phyloP scores from a whole-genome alignment of 2,888 invertebrate genomes.

The Acrobasis repandana region DNA sequence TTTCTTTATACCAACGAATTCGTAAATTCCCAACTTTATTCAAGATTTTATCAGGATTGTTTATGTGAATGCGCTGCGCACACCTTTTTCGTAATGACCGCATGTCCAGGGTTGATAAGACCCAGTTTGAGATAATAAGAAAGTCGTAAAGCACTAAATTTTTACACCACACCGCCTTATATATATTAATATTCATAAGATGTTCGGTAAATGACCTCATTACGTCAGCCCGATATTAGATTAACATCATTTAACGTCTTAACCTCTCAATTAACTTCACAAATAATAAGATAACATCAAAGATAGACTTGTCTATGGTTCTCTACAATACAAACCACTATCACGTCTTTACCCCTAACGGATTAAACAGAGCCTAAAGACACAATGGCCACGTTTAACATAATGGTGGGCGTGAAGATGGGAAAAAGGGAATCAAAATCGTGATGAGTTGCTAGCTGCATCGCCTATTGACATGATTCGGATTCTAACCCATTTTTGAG shows the following conservation, averaged over 20 bases:
- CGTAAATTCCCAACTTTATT: slow-evolving; percentile 16
- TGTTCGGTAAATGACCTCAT: slow-evolving; percentile 69
- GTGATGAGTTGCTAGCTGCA: too few species aligned
- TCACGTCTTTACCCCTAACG: too few species aligned
- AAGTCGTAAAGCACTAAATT: slow-evolving; percentile 51
- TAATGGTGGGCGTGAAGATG: too few species aligned
- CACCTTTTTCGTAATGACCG: slow-evolving; percentile 20
- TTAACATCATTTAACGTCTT: slow-evolving; percentile 65
- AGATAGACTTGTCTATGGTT: too few species aligned
- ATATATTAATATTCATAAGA: slow-evolving; percentile 70
- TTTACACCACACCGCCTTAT: slow-evolving; percentile 48
- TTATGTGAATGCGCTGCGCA: slow-evolving; percentile 16
- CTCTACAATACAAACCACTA: slow-evolving; percentile 45
- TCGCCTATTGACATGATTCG: too few species aligned
- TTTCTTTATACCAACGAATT: slow-evolving; percentile 16
- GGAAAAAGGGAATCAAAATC: too few species aligned
- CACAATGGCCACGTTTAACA: too few species aligned
- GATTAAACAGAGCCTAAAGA: too few species aligned
- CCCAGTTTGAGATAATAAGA: slow-evolving; percentile 49
- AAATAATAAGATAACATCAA: slow-evolving; percentile 22
- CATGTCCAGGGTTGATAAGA: slow-evolving; percentile 40
- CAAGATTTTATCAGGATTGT: slow-evolving; percentile 34
- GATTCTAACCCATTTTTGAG: too few species aligned
- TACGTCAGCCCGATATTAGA: slow-evolving; percentile 62
- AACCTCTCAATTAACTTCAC: slow-evolving; percentile 65